A percentile compares a stretch with the other conserved stretches of the same genome.
These are phyloP conservation scores for Pseudomyrmex concolor DNA, from an alignment of 1,140 invertebrate genomes.

Conservation along the genomic window DNA sequence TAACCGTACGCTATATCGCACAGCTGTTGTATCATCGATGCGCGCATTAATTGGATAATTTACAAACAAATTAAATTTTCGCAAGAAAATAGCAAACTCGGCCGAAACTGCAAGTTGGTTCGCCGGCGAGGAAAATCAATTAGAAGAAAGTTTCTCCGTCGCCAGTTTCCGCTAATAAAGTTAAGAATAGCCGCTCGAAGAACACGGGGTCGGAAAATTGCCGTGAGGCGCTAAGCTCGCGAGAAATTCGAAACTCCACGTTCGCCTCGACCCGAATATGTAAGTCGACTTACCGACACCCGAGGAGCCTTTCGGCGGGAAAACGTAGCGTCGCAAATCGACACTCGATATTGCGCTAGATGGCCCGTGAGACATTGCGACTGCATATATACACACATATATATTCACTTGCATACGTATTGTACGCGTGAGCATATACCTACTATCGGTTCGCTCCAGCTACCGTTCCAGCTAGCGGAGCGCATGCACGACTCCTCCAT, in stretches of 20 bases:
- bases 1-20: not conserved
- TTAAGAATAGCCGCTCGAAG: conserved; percentile 26
- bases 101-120: conserved; percentile 29
- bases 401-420: conserved; percentile 26
- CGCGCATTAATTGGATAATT: conserved; percentile 46
- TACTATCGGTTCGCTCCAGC: conserved; percentile 74
- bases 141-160: conserved; percentile 45
- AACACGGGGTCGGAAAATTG: conserved; percentile 26
- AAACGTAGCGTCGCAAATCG: conserved; percentile 32
- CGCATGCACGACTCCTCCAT: conserved; percentile 57
- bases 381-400: conserved; percentile 12
- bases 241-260: not conserved
- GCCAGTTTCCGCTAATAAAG: conserved; percentile 38
- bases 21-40: conserved; percentile 32
- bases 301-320: not conserved
- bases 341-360: conserved; percentile 78
- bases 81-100: conserved; percentile 28
- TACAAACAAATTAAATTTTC: conserved; percentile 43
- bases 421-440: no score
- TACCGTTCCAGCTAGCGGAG: conserved; percentile 22
- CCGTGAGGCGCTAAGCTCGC: not conserved
- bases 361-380: conserved; percentile 74
- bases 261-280: not conserved
- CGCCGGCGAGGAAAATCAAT: conserved; percentile 47
- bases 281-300: conserved; percentile 12